Percentiles rank a stretch among this genome's conserved stretches.
These are phyloP conservation scores for Lepus oiostolus DNA, from an alignment of 2,797 vertebrate species.

Conservation along the genomic window DNA sequence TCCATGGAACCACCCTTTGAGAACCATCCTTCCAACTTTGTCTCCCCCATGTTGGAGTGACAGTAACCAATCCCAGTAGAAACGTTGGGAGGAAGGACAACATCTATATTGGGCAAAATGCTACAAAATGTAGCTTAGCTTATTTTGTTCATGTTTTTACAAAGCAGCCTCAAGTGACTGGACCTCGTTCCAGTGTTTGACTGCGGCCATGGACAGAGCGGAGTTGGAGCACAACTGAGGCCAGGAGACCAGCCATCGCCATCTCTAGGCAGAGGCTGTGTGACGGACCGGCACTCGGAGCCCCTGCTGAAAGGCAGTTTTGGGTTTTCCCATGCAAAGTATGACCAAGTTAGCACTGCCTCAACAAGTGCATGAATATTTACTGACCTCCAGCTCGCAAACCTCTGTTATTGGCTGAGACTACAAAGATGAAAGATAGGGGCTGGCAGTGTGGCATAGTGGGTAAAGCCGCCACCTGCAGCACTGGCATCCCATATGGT, in stretches of 20 bases:
- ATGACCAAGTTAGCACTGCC: not conserved
- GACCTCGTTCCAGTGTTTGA: not conserved
- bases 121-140: not conserved
- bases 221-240: not conserved
- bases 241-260: not conserved
- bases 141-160: not conserved
- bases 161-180: not conserved
- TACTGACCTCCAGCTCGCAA: not conserved
- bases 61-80: not conserved
- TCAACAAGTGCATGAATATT: not conserved
- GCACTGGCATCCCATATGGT: no score
- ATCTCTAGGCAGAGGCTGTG: not conserved
- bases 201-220: not conserved
- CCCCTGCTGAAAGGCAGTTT: not conserved
- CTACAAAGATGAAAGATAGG: not conserved
- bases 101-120: not conserved
- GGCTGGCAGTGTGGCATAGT: no score
- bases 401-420: not conserved
- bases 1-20: not conserved
- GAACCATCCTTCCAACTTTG: not conserved
- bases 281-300: not conserved
- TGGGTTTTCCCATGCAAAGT: not conserved
- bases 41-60: not conserved
- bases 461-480: no score
- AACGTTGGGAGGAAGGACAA: not conserved